Evolutionary conservation across 2,113 vertebrate genomes (phyloP).

Genomic region (Lepus americanus): DNA sequence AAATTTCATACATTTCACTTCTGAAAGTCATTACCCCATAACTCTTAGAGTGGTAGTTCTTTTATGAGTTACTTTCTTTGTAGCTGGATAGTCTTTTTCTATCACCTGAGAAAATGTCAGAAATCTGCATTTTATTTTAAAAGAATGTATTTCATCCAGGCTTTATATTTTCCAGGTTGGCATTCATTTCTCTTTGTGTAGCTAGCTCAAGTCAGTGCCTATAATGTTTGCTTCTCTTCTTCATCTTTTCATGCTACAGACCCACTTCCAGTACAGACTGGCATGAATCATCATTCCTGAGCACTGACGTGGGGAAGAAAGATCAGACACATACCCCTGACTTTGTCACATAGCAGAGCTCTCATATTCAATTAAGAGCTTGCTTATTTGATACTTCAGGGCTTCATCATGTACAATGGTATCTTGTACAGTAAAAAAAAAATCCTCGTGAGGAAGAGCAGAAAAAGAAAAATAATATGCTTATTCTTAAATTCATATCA

Average conservation of each 20-base stretch:
- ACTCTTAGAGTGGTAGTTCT: not conserved
- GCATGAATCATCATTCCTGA: not conserved
- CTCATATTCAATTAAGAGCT: not conserved
- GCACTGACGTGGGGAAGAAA: no score
- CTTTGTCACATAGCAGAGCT: not conserved
- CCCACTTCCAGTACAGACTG: not conserved
- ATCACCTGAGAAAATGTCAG: slow-evolving; percentile 21
- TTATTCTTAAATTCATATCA: no score
- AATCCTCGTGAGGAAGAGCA: not conserved
- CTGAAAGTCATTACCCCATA: not conserved
- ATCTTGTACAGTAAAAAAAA: not conserved
- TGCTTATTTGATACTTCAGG: not conserved
- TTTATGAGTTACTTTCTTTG: not conserved
- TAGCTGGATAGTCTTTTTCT: not conserved
- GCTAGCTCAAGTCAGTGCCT: not conserved
- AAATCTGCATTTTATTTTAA: not conserved
- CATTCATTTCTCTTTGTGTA: not conserved
- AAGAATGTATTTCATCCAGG: not conserved
- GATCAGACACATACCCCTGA: not conserved
- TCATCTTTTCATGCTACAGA: not conserved
- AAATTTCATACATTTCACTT: not conserved
- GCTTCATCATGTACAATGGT: not conserved
- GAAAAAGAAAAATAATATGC: no score
- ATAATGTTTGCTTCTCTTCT: not conserved
- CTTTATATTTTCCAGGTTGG: not conserved